These are phyloP conservation scores for Valencia hispanica DNA, from an alignment of 2,797 vertebrate genomes.

Conservation along the genomic window DNA sequence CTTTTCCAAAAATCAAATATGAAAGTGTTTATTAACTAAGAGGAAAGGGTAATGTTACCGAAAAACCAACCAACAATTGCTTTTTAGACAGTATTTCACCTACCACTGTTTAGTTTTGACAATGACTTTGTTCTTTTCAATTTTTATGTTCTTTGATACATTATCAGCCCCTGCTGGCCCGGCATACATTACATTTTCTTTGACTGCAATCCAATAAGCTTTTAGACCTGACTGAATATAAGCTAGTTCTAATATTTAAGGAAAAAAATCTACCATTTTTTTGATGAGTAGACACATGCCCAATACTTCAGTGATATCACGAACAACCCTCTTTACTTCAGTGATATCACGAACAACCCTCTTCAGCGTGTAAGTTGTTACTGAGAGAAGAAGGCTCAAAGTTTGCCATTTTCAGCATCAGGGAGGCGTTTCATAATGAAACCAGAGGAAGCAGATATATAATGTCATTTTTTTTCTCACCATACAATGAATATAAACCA, in stretches of 20 bases:
- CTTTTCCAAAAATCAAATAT: neutral
- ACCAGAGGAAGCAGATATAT: neutral
- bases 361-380: neutral
- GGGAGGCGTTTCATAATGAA: neutral
- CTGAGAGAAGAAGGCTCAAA: neutral
- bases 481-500: neutral
- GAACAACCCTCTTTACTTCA: neutral
- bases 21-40: neutral
- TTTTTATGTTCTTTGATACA: neutral
- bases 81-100: neutral
- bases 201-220: neutral
- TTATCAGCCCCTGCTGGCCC: neutral
- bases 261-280: neutral
- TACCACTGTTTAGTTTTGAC: neutral
- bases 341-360: neutral
- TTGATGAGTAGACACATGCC: neutral
- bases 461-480: neutral
- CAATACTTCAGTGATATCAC: neutral
- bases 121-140: neutral
- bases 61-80: too few species aligned
- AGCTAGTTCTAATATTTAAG: neutral
- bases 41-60: neutral
- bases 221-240: too few species aligned
- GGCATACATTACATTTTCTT: neutral
- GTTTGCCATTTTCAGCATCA: neutral